Conservation (phyloP, 2,113 vertebrate genomes). For the Camelus bactrianus region DNA sequence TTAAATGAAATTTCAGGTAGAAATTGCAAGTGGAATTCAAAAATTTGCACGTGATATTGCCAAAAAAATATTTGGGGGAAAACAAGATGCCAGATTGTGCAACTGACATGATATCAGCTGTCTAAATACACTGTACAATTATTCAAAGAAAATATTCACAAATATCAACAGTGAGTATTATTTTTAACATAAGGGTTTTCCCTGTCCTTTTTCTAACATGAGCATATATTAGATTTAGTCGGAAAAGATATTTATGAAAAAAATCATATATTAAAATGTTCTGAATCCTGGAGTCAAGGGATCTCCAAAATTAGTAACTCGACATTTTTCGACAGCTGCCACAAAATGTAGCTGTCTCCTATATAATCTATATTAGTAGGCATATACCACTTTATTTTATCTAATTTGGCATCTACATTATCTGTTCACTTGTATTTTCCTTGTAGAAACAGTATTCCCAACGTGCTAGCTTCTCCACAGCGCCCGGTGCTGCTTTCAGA, state of each 20-base stretch:
- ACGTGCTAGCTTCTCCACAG: neutral
- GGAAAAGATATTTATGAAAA: neutral
- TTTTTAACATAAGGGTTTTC: neutral
- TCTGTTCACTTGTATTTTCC: neutral
- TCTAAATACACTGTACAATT: neutral
- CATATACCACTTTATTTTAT: neutral
- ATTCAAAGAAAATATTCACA: constrained; percentile 20
- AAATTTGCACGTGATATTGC: neutral
- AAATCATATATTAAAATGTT: neutral
- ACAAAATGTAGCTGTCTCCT: neutral
- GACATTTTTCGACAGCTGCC: neutral
- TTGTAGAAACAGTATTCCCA: neutral
- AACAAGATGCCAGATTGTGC: neutral
- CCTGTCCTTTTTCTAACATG: neutral
- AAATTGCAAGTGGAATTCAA: neutral
- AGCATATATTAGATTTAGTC: neutral
- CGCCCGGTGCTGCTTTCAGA: neutral
- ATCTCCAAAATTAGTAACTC: neutral
- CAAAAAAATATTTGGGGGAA: neutral
- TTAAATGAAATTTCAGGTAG: neutral
- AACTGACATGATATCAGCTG: neutral
- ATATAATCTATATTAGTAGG: neutral
- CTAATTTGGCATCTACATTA: neutral
- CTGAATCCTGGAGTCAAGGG: neutral
- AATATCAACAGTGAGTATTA: neutral